These are phyloP conservation scores for Theonella swinhoei DNA, from an alignment of 37 sponge, comb jelly and placozoan genomes.

Conservation along the genomic window DNA sequence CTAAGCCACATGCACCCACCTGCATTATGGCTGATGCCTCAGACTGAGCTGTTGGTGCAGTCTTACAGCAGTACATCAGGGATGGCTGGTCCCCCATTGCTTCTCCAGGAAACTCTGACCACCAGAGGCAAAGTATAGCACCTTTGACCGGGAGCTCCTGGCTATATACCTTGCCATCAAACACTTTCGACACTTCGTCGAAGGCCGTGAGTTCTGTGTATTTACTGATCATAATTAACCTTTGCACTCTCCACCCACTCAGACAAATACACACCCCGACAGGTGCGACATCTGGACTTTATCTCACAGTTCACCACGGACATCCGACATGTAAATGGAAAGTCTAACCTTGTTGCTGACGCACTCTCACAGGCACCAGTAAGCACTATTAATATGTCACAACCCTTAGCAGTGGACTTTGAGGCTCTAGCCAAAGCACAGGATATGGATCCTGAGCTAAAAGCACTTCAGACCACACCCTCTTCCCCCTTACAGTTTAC, in stretches of 20 bases:
- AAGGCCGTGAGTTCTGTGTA: conserved; percentile 56
- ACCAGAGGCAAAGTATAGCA: conserved; percentile 62
- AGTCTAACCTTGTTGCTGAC: conserved; percentile 65
- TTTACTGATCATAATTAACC: conserved; percentile 71
- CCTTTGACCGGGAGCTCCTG: conserved; percentile 66
- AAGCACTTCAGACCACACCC: too few relatives aligned
- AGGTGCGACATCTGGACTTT: conserved; percentile 55
- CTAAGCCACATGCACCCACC: too few relatives aligned
- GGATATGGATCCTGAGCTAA: too few relatives aligned
- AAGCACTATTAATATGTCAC: neutral
- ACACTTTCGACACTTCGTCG: conserved; percentile 69
- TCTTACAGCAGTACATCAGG: conserved; percentile 50
- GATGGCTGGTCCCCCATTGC: conserved; percentile 61
- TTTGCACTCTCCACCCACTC: conserved; percentile 21
- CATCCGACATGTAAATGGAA: conserved; percentile 56
- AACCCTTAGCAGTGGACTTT: too few relatives aligned
- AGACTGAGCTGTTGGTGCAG: conserved; percentile 56
- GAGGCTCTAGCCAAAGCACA: too few relatives aligned
- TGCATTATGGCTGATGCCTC: too few relatives aligned
- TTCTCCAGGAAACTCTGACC: conserved; percentile 56
- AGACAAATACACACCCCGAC: conserved; percentile 56
- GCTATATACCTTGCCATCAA: too few relatives aligned
- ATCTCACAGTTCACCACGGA: conserved; percentile 67
- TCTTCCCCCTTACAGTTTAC: too few relatives aligned
- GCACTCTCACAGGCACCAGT: conserved; percentile 48